Percentiles rank a stretch among this genome's conserved stretches.
These are phyloP conservation scores for Columbina picui DNA, from an alignment of 2,113 vertebrate genomes.

Conservation along the genomic window DNA sequence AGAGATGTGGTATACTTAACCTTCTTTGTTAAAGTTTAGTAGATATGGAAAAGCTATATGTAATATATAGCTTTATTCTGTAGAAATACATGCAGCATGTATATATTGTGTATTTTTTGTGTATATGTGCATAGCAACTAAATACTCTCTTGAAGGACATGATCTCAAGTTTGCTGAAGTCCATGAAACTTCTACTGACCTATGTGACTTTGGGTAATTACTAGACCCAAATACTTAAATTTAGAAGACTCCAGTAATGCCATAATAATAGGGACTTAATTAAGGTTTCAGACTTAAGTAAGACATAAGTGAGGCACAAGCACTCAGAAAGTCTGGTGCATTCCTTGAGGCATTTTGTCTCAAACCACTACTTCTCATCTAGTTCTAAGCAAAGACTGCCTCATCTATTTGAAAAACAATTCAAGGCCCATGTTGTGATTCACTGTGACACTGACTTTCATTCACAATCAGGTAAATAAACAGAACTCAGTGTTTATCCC, in stretches of 20 bases:
- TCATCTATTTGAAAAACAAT: slow-evolving; percentile 3
- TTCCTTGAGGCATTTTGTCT: background rate
- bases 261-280: background rate
- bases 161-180: background rate
- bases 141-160: background rate
- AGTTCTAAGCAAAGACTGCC: background rate
- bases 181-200: background rate
- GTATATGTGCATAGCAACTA: background rate
- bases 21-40: background rate
- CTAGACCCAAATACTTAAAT: background rate
- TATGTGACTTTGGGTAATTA: background rate
- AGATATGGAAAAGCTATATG: background rate
- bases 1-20: background rate
- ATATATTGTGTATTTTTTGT: background rate
- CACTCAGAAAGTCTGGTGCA: background rate
- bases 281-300: background rate
- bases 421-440: background rate
- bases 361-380: background rate
- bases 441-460: background rate
- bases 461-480: background rate
- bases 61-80: background rate
- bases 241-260: background rate
- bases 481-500: background rate
- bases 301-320: background rate
- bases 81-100: background rate